Conservation (phyloP, 1,140 invertebrate species). For the Trichogramma pretiosum region DNA sequence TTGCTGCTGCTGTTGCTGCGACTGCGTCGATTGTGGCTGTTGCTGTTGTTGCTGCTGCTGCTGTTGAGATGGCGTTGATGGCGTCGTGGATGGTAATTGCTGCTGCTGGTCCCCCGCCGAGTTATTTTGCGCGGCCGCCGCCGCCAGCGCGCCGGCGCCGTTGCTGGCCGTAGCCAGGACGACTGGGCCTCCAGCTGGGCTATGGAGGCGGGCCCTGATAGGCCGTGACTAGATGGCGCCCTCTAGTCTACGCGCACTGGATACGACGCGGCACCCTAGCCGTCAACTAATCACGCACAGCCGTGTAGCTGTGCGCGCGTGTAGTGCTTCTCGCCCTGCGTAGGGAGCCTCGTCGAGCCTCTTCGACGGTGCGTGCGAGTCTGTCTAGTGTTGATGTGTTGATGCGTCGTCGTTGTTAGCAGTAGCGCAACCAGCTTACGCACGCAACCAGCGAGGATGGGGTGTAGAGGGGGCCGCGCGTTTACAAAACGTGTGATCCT, state of each 20-base stretch:
- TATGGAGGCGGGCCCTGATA: too few species aligned
- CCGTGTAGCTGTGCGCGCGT: conserved; percentile 18
- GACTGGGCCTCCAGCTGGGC: conserved; percentile 10
- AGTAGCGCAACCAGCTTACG: too few species aligned
- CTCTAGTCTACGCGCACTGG: neutral
- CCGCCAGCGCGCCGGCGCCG: conserved; percentile 28
- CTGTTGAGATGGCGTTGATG: too few species aligned
- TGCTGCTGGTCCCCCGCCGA: conserved; percentile 11
- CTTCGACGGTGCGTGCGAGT: too few species aligned
- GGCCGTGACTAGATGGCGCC: neutral
- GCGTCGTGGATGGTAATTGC: neutral
- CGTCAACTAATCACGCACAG: neutral
- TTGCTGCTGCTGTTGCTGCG: neutral
- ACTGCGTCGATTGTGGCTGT: neutral
- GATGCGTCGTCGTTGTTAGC: too few species aligned
- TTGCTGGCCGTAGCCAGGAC: conserved; percentile 13
- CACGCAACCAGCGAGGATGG: too few species aligned
- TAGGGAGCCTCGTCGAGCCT: too few species aligned
- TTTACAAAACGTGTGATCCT: too few species aligned
- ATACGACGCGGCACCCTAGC: neutral
- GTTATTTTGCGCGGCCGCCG: conserved; percentile 26
- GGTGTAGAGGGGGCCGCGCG: too few species aligned
- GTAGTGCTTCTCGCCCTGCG: too few species aligned
- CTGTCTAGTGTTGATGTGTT: too few species aligned
- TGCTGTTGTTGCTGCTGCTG: neutral